Base-by-base conservation (phyloP, 30 jellyfish, hydroid and myxozoan genomes). In the Morbakka virulenta region DNA sequence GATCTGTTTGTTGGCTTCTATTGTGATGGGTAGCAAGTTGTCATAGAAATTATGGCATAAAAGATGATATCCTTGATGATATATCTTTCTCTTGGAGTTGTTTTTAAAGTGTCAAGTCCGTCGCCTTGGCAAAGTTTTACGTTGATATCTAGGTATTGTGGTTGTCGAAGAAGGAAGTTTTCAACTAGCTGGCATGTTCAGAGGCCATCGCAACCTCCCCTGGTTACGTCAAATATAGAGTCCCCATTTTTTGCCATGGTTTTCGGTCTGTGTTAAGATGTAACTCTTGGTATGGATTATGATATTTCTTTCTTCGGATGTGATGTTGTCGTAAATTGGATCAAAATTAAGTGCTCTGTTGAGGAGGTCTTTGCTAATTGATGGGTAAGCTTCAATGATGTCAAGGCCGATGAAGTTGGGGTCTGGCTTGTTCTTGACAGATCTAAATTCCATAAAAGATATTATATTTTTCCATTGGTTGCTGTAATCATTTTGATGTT, bases 51-150 rank as follows among this genome's bases (percentile, higher is more conserved):
- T n/a, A n/a, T n/a, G n/a, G n/a, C n/a, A n/a, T n/a, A n/a, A n/a
- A n/a, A n/a, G n/a, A n/a, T n/a, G n/a, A n/a, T n/a, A n/a, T n/a
- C n/a, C n/a, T n/a, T n/a, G n/a, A n/a, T n/a, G n/a, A n/a, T n/a
- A n/a, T n/a, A n/a, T n/a, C n/a, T n/a, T n/a, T n/a, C n/a, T n/a
- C n/a, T n/a, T n/a, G n/a, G n/a, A n/a, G n/a, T n/a, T n/a, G n/a
- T n/a, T n/a, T n/a, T n/a, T n/a, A n/a, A n/a, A n/a, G n/a, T n/a
- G n/a, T n/a, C 76, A 22, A 64, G 64, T 64, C 76, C 76, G 76
- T 64, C 76, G 76, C 28, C 76, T 64, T 57, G 52, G 76, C 28
- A 64, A 11, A 64, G 76, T 64, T 57, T 57, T 64, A 64, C 63
- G 76, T 64, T 28, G 76, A 64, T 64, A 57, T 64, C 21, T 3